A percentile compares a stretch with the other conserved stretches of the same genome.
phyloP scores from a whole-genome alignment of 2,888 invertebrate genomes.

The Dorcus hopei region DNA sequence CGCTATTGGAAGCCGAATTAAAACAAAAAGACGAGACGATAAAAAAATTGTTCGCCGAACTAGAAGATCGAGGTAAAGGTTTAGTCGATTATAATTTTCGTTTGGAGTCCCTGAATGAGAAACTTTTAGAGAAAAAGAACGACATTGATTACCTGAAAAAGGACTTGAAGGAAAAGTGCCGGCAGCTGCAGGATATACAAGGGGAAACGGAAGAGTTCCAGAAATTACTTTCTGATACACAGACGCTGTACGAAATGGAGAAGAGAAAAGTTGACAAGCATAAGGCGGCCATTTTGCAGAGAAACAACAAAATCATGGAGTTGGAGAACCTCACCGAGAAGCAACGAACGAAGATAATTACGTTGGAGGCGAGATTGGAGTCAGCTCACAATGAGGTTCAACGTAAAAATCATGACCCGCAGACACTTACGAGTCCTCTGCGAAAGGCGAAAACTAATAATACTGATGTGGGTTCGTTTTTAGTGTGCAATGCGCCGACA shows the following conservation, averaged over 20 bases:
- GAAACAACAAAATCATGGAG: constrained; percentile 49
- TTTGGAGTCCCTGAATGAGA: constrained; percentile 11
- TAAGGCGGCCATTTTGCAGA: constrained; percentile 44
- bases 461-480: constrained; percentile 44
- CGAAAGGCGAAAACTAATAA: constrained; percentile 29
- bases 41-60: constrained; percentile 38
- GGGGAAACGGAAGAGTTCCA: constrained; percentile 29
- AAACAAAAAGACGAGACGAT: constrained; percentile 42
- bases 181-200: constrained; percentile 23
- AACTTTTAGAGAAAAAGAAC: constrained; percentile 25
- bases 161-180: constrained; percentile 18
- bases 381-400: constrained; percentile 39
- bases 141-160: constrained; percentile 13
- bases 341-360: constrained; percentile 35
- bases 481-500: constrained; percentile 45
- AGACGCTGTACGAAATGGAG: constrained; percentile 44
- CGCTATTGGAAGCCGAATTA: constrained; percentile 29
- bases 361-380: constrained; percentile 41
- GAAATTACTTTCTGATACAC: constrained; percentile 29
- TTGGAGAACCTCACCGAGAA: constrained; percentile 48
- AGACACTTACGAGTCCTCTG: constrained; percentile 7
- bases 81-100: constrained; percentile 10
- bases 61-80: constrained; percentile 28
- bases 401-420: constrained; percentile 33
- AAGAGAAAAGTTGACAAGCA: constrained; percentile 51